A percentile compares a stretch with the other conserved stretches of the same genome.
phyloP scores from a whole-genome alignment of 2,888 invertebrate genomes.

The Sialis lutaria region DNA sequence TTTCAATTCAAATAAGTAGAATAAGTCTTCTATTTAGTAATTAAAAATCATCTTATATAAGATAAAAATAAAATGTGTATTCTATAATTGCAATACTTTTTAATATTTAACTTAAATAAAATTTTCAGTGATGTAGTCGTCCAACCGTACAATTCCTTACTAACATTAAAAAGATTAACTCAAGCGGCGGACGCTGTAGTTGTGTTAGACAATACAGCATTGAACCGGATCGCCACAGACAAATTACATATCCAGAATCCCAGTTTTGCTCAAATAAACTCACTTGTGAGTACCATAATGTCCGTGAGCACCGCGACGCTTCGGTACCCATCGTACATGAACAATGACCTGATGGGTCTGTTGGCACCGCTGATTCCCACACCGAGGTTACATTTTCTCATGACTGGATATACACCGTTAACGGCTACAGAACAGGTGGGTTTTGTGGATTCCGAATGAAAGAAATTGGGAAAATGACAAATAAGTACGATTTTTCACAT shows the following conservation, averaged over 20 bases:
- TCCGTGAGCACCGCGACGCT: constrained; percentile 92
- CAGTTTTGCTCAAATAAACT: constrained; percentile 92
- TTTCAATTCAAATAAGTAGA: too few relatives aligned
- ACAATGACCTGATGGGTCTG: constrained; percentile 89
- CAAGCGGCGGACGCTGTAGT: constrained; percentile 94
- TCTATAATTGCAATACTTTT: not conserved
- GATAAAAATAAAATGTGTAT: not conserved
- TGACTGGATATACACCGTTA: constrained; percentile 95
- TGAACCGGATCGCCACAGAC: constrained; percentile 86
- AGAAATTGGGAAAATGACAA: too few relatives aligned
- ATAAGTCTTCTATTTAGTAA: too few relatives aligned
- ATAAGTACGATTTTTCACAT: too few relatives aligned
- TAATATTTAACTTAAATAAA: not conserved
- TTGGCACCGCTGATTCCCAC: constrained; percentile 94
- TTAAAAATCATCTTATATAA: too few relatives aligned
- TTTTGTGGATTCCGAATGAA: too few relatives aligned
- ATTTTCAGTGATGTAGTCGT: constrained; percentile 79
- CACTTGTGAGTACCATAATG: constrained; percentile 96
- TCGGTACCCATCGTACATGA: constrained; percentile 96
- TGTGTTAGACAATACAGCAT: constrained; percentile 92
- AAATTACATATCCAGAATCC: constrained; percentile 91
- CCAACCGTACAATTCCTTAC: constrained; percentile 88
- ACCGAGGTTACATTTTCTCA: constrained; percentile 92
- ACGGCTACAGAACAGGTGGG: constrained; percentile 69
- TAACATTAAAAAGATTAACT: constrained; percentile 85